These are phyloP conservation scores for Lepilemur septentrionalis DNA, from an alignment of 2,797 vertebrate genomes.

Conservation along the genomic window DNA sequence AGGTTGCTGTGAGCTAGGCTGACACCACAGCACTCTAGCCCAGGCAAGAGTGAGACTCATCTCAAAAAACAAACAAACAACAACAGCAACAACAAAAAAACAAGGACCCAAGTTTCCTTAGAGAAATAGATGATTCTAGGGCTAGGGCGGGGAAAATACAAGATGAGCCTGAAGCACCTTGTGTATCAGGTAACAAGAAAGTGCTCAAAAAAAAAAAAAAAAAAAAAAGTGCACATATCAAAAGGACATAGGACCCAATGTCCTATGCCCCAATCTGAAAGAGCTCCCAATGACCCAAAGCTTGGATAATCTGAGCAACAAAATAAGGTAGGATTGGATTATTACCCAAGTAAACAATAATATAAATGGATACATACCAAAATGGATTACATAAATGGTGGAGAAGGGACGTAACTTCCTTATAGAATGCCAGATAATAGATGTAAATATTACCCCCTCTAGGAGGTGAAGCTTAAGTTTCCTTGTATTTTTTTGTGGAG, in stretches of 20 bases:
- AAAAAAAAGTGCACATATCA: background rate
- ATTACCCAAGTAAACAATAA: background rate
- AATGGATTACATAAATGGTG: background rate
- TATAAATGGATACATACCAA: background rate
- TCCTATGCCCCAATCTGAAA: no score
- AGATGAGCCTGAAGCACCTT: background rate
- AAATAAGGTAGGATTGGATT: constrained; percentile 3
- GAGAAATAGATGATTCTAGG: background rate
- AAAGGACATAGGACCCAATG: background rate
- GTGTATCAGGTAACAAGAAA: background rate
- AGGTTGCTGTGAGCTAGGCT: no score
- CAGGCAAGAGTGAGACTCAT: no score
- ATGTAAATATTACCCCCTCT: background rate
- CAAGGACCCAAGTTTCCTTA: constrained; percentile 2
- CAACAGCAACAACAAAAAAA: no score
- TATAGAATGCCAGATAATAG: background rate
- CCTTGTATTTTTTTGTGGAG: no score
- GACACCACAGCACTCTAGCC: no score
- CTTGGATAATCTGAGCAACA: background rate
- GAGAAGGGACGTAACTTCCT: background rate
- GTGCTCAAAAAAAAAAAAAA: background rate
- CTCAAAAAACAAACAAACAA: no score
- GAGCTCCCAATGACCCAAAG: background rate
- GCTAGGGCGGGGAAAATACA: background rate
- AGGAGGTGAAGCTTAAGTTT: no score